Evolutionary conservation across 2,113 vertebrate species (phyloP), one percentile per base, ranked within the genome.

Genomic region (Corythornis cristatus): DNA sequence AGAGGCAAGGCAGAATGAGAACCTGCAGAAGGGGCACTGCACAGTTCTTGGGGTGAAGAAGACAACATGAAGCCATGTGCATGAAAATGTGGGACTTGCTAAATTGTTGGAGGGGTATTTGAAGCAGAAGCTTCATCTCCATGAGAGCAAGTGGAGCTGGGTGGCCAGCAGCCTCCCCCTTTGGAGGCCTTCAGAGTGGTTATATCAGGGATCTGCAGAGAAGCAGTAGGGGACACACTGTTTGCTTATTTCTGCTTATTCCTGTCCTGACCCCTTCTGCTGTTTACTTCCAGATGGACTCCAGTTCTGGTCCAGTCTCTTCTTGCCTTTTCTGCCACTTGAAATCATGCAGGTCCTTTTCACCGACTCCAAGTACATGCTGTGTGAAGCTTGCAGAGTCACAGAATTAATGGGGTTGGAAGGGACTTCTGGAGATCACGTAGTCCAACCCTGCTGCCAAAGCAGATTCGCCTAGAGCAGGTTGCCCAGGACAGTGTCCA

Each of bases 41-140:
- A n/a, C 61, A 23, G 48, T 10, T 92, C 61, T 33, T 2, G 12
- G 29, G 15, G 3, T 21, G 31, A 15, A 77, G n/a, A 42, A 53
- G 20, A 8, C 0, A 0, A 15, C 2, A 0, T 70, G 48, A 66
- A 81, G 42, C 11, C 29, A 19, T 0, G 5, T 18, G 62, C 5
- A 2, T 2, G 53, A 40, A 65, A 15, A 46, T 3, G 1, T 8
- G 46, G 53, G 71, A 56, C 6, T 1, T 15, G 13, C 17, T 43
- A 17, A 50, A 54, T 37, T 3, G 1, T 22, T 1, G 1, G 14
- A 35, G 16, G 28, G 26, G 23, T 22, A 5, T 51, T 9, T 1
- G 17, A 60, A 46, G 35, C 17, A 57, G 17, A 54, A 46, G 35
- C 17, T 8, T 46, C 2, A 31, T 6, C 8, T 10, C 65, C 25